phyloP scores from a whole-genome alignment of 1,140 invertebrate species.

The Brachionus rotundiformis region DNA sequence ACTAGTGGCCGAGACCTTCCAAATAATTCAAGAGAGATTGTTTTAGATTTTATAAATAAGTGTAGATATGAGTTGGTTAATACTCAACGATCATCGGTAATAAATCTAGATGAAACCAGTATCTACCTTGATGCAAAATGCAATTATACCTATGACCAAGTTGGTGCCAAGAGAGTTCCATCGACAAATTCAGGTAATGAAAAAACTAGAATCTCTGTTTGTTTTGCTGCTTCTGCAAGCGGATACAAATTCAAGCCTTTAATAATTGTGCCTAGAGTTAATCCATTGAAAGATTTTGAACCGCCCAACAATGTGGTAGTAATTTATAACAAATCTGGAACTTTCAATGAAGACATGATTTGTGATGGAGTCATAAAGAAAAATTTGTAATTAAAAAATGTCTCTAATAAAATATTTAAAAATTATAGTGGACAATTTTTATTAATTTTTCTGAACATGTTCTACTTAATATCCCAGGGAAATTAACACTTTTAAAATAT shows the following conservation, averaged over 20 bases:
- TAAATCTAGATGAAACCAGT: conserved; percentile 19
- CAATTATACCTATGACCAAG: conserved; percentile 11
- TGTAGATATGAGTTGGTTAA: neutral
- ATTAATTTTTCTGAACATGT: conserved; percentile 30
- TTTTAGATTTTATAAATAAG: conserved; percentile 27
- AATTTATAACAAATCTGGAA: neutral
- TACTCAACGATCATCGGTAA: neutral
- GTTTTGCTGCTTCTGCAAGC: neutral
- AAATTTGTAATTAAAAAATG: no score
- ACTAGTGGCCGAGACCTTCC: conserved; percentile 23
- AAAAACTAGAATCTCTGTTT: neutral
- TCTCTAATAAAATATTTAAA: conserved; percentile 31
- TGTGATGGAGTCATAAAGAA: no score
- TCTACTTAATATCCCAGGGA: conserved; percentile 25
- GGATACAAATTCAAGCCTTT: conserved; percentile 9
- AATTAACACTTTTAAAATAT: conserved; percentile 23
- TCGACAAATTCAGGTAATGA: neutral
- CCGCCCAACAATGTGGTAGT: neutral
- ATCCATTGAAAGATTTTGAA: neutral
- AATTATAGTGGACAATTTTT: conserved; percentile 30
- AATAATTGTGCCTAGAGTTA: neutral
- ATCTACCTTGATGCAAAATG: neutral
- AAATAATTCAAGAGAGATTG: conserved; percentile 26
- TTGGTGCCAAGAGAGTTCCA: neutral
- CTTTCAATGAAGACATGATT: conserved; percentile 22